Conservation (phyloP, 2,113 vertebrate species). For the Xerus inauris region DNA sequence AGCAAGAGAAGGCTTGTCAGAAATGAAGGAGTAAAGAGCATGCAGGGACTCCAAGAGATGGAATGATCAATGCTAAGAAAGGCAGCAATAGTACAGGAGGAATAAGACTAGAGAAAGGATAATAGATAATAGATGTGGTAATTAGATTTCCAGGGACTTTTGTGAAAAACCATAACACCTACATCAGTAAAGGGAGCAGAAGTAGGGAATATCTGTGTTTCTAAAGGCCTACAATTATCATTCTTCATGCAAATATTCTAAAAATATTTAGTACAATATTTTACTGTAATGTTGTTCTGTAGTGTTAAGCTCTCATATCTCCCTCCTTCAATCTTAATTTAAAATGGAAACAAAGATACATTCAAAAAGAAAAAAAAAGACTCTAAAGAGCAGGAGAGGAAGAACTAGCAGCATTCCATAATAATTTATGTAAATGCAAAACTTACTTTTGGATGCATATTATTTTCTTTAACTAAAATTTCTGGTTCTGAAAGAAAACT, state of each 20-base stretch:
- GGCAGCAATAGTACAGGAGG: neutral
- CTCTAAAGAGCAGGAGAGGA: neutral
- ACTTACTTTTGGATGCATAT: conserved; percentile 84
- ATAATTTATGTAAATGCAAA: neutral
- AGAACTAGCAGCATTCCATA: neutral
- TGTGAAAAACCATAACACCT: neutral
- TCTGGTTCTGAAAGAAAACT: conserved; percentile 95
- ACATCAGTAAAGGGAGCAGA: neutral
- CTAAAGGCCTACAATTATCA: conserved; percentile 11
- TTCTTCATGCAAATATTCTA: conserved; percentile 20
- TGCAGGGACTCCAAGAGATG: neutral
- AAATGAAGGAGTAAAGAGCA: neutral
- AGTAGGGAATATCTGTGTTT: neutral
- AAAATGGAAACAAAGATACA: conserved; percentile 33
- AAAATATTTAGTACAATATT: neutral
- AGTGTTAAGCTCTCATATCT: neutral
- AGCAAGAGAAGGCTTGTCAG: neutral
- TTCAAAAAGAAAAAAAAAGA: conserved; percentile 22
- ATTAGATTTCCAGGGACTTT: neutral
- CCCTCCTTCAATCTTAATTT: conserved; percentile 30
- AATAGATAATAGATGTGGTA: neutral
- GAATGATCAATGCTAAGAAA: neutral
- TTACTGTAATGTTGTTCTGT: neutral
- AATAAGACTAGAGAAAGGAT: neutral
- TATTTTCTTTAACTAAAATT: conserved; percentile 87